phyloP scores from a whole-genome alignment of 2,888 invertebrate species.

The Penaeus monodon region DNA sequence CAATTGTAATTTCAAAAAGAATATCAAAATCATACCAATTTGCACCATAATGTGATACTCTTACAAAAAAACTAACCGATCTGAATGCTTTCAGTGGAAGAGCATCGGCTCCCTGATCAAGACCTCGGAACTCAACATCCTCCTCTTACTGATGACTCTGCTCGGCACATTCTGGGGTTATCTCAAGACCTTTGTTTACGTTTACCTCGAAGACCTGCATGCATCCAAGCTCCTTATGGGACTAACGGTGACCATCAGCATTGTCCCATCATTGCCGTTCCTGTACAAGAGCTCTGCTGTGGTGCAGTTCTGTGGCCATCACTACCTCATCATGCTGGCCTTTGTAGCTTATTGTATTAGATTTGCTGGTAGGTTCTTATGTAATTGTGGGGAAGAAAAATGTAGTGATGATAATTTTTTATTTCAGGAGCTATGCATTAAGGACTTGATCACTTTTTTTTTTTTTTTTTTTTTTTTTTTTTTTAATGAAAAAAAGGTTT shows the following conservation, averaged over 20 bases:
- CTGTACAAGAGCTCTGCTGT: constrained; percentile 85
- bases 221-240: constrained; percentile 77
- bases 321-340: constrained; percentile 85
- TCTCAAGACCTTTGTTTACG: constrained; percentile 82
- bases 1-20: too few species aligned
- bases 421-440: background rate
- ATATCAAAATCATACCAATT: too few species aligned
- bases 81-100: constrained; percentile 48
- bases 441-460: too few species aligned
- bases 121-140: constrained; percentile 66
- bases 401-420: background rate
- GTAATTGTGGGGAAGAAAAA: background rate
- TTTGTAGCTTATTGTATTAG: constrained; percentile 84
- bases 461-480: too few species aligned
- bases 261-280: constrained; percentile 79
- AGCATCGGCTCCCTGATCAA: constrained; percentile 47
- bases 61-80: background rate
- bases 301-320: constrained; percentile 86
- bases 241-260: constrained; percentile 78
- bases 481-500: too few species aligned
- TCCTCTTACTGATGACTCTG: constrained; percentile 78
- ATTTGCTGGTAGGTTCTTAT: constrained; percentile 75
- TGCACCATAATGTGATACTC: too few species aligned
- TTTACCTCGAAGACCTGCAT: constrained; percentile 75
- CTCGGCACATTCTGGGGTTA: constrained; percentile 85